These are phyloP conservation scores for Coelopa pilipes DNA, from an alignment of 2,888 invertebrate genomes.

Conservation along the genomic window DNA sequence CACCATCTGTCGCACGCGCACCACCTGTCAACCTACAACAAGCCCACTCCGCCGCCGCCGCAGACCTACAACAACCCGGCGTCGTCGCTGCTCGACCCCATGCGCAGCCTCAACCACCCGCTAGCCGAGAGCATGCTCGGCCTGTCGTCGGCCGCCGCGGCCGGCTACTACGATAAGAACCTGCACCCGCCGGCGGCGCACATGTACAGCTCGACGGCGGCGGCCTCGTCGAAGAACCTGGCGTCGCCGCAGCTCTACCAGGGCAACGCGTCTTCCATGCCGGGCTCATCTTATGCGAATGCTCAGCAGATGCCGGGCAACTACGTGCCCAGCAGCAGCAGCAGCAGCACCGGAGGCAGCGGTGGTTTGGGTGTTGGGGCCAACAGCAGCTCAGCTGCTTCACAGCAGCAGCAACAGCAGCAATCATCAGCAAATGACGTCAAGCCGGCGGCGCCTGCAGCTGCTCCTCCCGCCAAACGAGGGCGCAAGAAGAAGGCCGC, in stretches of 20 bases:
- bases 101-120: conserved; percentile 49
- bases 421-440: conserved; percentile 39
- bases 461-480: conserved; percentile 54
- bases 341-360: conserved; percentile 36
- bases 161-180: conserved; percentile 70
- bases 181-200: conserved; percentile 72
- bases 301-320: conserved; percentile 52
- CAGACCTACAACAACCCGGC: conserved; percentile 61
- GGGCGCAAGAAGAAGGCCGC: conserved; percentile 60
- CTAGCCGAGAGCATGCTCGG: conserved; percentile 61
- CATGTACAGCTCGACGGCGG: conserved; percentile 68
- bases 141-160: conserved; percentile 49
- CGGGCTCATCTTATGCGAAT: conserved; percentile 42
- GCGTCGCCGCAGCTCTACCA: conserved; percentile 46
- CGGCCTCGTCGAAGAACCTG: conserved; percentile 60
- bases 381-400: conserved; percentile 43
- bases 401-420: conserved; percentile 39
- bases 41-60: conserved; percentile 58
- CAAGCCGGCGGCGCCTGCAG: conserved; percentile 35
- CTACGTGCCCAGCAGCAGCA: conserved; percentile 42
- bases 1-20: conserved; percentile 62
- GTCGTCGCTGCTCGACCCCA: conserved; percentile 46
- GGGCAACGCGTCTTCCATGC: conserved; percentile 37
- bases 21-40: conserved; percentile 62
- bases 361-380: conserved; percentile 5